Base-by-base conservation (phyloP, 2,113 vertebrate genomes). In the Myiopsitta monachus region DNA sequence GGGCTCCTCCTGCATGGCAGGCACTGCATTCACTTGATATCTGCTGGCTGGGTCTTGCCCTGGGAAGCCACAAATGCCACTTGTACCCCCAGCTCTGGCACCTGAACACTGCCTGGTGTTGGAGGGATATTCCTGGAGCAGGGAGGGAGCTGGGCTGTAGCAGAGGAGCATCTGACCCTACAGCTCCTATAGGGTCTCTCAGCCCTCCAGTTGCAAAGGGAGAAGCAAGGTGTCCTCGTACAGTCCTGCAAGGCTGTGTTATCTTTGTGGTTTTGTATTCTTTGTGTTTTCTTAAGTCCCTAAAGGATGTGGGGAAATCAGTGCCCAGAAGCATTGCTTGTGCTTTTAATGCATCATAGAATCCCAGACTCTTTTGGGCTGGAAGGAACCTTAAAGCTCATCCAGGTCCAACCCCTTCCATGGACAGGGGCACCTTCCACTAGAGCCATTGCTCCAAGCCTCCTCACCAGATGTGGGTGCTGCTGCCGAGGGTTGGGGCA, bases 21-120 rank as follows among this genome's bases (percentile, higher is more conserved):
- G 19, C 9, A 0, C 30, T 11, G 49, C 39, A 4, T 33, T 44
- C 14, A 1, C 39, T 21, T 9, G 6, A 1, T 31, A 5, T 36
- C 11, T 44, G 33, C 10, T 39, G 81, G 2, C 15, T 12, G 11
- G 38, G n/a, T 31, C 41, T 21, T 5, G 7, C 18, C 76, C 24
- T 0, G 0, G 24, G 44, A 7, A 51, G 69, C 54, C 33, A 16
- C 52, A 52, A 22, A 21, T 10, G 54, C 18, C 19, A 0, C 9
- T 28, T 3, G 39, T 10, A 3, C 7, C 31, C 70, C 75, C 11
- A 7, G 54, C 78, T 17, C 4, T 14, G 23, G 15, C 7, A 16
- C 33, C 47, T 6, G 43, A 14, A 1, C 1, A 7, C 41, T 36
- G 69, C 41, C 11, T 2, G 44, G 27, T 0, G 0, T 2, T 1